Conservation (phyloP, 2,113 vertebrate genomes). For the Oceanites oceanicus region DNA sequence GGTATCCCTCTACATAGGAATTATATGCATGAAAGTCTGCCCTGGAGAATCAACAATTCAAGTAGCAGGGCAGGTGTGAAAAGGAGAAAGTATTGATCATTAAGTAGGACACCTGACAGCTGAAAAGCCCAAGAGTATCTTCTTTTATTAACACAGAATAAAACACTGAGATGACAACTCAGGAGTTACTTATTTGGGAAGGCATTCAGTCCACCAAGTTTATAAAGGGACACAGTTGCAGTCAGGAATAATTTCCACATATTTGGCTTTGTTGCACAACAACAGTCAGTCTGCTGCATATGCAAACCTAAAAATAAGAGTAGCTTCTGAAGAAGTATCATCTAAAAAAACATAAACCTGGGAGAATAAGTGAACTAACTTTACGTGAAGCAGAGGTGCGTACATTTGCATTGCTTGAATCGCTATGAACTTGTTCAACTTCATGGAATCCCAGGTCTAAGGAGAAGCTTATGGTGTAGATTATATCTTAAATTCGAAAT, state of each 20-base stretch:
- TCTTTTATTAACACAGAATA: not conserved
- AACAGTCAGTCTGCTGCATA: not conserved
- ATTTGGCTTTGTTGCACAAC: not conserved
- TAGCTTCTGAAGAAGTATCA: not conserved
- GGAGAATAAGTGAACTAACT: not conserved
- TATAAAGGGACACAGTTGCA: not conserved
- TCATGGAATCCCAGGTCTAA: not conserved
- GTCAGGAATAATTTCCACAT: not conserved
- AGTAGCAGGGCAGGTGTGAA: not conserved
- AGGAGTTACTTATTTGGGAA: not conserved
- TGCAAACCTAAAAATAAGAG: not conserved
- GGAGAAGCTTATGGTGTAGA: not conserved
- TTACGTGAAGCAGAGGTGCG: not conserved
- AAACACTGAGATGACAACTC: not conserved
- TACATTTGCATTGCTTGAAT: not conserved
- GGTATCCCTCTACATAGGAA: not conserved
- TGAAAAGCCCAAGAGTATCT: not conserved
- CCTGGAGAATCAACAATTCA: conserved; percentile 22
- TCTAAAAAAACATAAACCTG: not conserved
- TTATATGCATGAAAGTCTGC: not conserved
- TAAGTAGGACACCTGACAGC: not conserved
- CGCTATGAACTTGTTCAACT: not conserved
- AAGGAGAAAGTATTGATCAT: not conserved
- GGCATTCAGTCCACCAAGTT: not conserved
- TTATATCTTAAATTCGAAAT: not conserved